Evolutionary conservation across 1,140 invertebrate species (phyloP), one percentile per base, ranked within the genome.

Genomic region (Bombus pascuorum): DNA sequence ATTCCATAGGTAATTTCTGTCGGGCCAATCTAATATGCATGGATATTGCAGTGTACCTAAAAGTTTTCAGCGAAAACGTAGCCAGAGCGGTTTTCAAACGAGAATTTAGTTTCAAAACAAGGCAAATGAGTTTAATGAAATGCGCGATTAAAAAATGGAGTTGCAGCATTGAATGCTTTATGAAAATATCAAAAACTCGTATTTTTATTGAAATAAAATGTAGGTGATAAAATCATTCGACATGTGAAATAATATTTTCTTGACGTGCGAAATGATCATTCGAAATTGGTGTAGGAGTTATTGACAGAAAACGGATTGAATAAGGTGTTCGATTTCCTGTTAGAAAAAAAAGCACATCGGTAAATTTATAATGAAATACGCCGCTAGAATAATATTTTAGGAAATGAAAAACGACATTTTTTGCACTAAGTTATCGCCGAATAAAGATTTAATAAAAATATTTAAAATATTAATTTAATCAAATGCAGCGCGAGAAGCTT

Each of bases 381-480:
- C 0, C 25, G 59, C 34, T 32, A 22, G 28, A 34, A 34, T 82
- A 53, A 83, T 75, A 34, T 72, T 53, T 75, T 25, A 28, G 72
- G 5, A 68, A 75, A 75, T 47, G 81, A 68, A 32, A 57, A 66
- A 68, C 10, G 72, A 68, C 32, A 34, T 25, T 53, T n/a, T 28
- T 15, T 22, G 10, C 62, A 42, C 25, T 37, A 15, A 32, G 37
- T n/a, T 59, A 42, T 32, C 22, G 53, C 28, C 57, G 71, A 74
- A 44, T 42, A 6, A 28, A n/a, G 39, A 47, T 82, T 82, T 62
- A 82, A 74, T n/a, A 34, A 68, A 47, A 81, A 53, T 6, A 6
- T 32, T 18, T 22, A 37, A 34, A 6, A 32, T 10, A 34, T 22
- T 25, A n/a, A 73, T 34, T 32, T 22, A 10, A 6, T n/a, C 13